phyloP scores from a whole-genome alignment of 1,140 invertebrate species.

The Chlorops oryzae region DNA sequence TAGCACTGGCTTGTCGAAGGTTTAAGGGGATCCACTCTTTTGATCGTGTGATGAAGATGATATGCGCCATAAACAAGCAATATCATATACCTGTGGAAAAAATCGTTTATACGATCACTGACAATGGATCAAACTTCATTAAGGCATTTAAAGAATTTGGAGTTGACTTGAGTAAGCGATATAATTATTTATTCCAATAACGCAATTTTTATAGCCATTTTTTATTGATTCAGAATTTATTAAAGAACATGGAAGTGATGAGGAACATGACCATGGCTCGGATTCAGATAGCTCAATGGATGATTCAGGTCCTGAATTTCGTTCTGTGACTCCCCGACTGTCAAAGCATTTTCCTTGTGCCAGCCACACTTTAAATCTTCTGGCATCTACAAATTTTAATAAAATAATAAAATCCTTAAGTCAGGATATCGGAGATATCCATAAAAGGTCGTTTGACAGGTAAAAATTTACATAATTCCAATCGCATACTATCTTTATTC shows the following conservation, averaged over 20 bases:
- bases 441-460: too few relatives aligned
- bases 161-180: conserved; percentile 9
- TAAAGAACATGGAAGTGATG: background rate
- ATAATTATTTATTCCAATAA: too few relatives aligned
- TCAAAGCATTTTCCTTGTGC: conserved; percentile 11
- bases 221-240: background rate
- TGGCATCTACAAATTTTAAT: background rate
- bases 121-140: conserved; percentile 26
- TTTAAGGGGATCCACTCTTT: conserved; percentile 24
- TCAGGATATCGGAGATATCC: too few relatives aligned
- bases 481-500: background rate
- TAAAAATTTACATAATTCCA: too few relatives aligned
- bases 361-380: conserved; percentile 1
- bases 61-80: conserved; percentile 17
- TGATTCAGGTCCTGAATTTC: background rate
- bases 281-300: background rate
- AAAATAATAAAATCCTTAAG: conserved; percentile 4
- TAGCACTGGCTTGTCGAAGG: conserved; percentile 18
- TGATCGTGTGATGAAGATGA: conserved; percentile 9
- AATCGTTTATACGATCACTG: conserved; percentile 23
- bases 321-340: background rate
- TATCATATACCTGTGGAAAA: conserved; percentile 16
- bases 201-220: background rate
- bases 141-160: conserved; percentile 17
- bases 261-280: background rate